A percentile compares a stretch with the other conserved stretches of the same genome.
Evolutionary conservation across 2,797 vertebrate species (phyloP).

Genomic region (Podargus strigoides): DNA sequence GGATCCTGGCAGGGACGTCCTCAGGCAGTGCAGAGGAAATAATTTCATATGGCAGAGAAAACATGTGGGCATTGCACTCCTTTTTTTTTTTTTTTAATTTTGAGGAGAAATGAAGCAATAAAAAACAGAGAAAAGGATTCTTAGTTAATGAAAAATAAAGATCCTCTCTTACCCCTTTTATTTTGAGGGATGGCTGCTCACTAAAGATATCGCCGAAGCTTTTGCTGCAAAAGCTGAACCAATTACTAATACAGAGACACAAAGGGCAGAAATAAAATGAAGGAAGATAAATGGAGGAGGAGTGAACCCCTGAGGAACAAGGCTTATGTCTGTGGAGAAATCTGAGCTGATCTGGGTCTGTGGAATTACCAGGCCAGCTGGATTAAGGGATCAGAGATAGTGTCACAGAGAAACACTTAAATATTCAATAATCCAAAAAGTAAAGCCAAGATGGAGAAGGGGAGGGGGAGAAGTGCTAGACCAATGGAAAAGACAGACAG

Average conservation of each 20-base stretch:
- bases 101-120: neutral
- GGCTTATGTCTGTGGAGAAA: slow-evolving; percentile 53
- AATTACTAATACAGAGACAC: slow-evolving; percentile 51
- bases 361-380: slow-evolving; percentile 65
- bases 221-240: slow-evolving; percentile 55
- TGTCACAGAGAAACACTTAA: slow-evolving; percentile 61
- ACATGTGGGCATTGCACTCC: neutral
- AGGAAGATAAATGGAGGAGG: slow-evolving; percentile 15
- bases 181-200: slow-evolving; percentile 8
- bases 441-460: slow-evolving; percentile 12
- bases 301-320: slow-evolving; percentile 53
- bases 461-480: neutral
- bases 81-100: neutral
- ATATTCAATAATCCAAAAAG: slow-evolving; percentile 59
- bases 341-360: slow-evolving; percentile 63
- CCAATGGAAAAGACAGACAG: neutral
- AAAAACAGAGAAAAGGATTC: neutral
- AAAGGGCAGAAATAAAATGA: slow-evolving; percentile 50
- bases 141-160: slow-evolving; percentile 22
- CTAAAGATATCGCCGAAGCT: neutral
- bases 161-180: neutral
- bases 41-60: neutral
- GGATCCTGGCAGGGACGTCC: neutral
- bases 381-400: slow-evolving; percentile 69
- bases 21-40: neutral